Evolutionary conservation across 2,113 vertebrate genomes (phyloP), one percentile per base, ranked within the genome.

Genomic region (Corythornis madagascariensis): DNA sequence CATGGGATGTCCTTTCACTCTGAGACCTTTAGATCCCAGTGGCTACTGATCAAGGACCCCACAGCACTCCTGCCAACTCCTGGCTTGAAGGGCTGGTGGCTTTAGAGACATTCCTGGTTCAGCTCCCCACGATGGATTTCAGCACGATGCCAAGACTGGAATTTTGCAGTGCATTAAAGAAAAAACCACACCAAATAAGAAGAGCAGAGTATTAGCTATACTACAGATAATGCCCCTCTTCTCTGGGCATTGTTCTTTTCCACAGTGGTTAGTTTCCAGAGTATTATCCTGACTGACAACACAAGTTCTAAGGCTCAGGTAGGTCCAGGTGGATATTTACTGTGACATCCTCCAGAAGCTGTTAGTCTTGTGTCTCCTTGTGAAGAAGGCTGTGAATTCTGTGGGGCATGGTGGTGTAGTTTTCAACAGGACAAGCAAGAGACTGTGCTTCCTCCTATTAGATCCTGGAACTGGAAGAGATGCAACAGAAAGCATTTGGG

Each of bases 1-100:
- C 33, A 25, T 94, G 91, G 86, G 92, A 88, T 88, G 80, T 85
- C 69, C 64, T 95, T 94, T 95, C 56, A 35, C 65, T 90, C 79
- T 85, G 79, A 88, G 76, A 81, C 83, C 69, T 93, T 77, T 75
- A 15, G 90, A 86, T 88, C 85, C 84, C 77, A 67, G 52, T 53
- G 76, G 74, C 60, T 86, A n/a, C 42, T 81, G 83, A 65, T 73
- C 75, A 76, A 91, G 72, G 31, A 69, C 40, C 64, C 48, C 55
- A 6, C 77, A 81, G 86, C 70, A 53, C 3, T 89, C 65, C 77
- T 88, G 65, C 48, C 48, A 14, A 74, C 64, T 80, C 33, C 55
- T 56, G 71, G 79, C 88, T 80, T 79, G 79, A 88, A 83, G 60
- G 75, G 63, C 67, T 79, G 82, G 47, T 83, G 64, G 33, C 47